These are phyloP conservation scores for Xanthia icteritia DNA, from an alignment of 2,888 invertebrate genomes.

Conservation along the genomic window DNA sequence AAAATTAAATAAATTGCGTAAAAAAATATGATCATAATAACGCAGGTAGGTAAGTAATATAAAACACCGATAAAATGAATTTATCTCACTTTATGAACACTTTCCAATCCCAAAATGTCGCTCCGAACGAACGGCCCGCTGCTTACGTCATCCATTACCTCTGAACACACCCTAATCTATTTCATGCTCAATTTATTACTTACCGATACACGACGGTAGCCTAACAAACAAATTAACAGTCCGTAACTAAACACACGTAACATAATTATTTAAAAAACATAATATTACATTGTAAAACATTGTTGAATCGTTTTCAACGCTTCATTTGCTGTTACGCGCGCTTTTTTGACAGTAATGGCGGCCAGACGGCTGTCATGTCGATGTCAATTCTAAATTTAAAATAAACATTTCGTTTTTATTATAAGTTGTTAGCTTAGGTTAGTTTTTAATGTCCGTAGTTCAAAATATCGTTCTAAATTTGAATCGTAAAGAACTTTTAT, in stretches of 20 bases:
- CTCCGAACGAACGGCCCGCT: constrained; percentile 27
- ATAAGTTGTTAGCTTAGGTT: constrained; percentile 69
- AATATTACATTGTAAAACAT: constrained; percentile 78
- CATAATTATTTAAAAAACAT: constrained; percentile 76
- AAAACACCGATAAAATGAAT: constrained; percentile 19
- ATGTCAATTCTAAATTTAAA: constrained; percentile 88
- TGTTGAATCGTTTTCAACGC: constrained; percentile 85
- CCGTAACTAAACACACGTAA: constrained; percentile 81
- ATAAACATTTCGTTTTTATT: constrained; percentile 82
- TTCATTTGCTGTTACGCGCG: constrained; percentile 84
- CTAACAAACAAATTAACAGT: constrained; percentile 79
- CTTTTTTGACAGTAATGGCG: constrained; percentile 80
- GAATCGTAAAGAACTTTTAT: constrained; percentile 37
- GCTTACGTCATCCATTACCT: constrained; percentile 56
- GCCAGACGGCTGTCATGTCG: constrained; percentile 86
- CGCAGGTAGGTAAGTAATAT: neutral
- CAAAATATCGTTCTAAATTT: constrained; percentile 41
- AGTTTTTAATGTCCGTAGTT: constrained; percentile 61
- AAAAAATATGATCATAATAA: constrained; percentile 5
- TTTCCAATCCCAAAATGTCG: constrained; percentile 49
- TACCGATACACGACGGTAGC: constrained; percentile 67
- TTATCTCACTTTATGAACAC: constrained; percentile 41
- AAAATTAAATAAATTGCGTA: neutral
- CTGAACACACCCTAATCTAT: constrained; percentile 67
- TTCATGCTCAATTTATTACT: constrained; percentile 71